Percentiles rank a stretch among this genome's conserved stretches.
These are phyloP conservation scores for Syngnathus rostellatus DNA, from an alignment of 2,797 vertebrate genomes.

Conservation along the genomic window DNA sequence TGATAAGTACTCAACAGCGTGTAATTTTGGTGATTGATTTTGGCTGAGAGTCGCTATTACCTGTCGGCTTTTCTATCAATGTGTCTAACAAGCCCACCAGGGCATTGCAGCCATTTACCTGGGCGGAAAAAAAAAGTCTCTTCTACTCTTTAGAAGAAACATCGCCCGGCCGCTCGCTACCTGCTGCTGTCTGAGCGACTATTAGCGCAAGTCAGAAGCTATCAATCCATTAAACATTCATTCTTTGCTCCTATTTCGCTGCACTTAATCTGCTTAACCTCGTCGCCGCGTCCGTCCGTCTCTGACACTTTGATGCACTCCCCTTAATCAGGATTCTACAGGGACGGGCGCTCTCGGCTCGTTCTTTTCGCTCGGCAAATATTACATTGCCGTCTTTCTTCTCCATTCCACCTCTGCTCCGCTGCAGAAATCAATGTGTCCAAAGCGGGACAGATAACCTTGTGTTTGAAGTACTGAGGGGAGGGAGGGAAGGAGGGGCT, in stretches of 20 bases:
- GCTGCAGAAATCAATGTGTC: constrained; percentile 57
- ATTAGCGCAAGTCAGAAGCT: constrained; percentile 37
- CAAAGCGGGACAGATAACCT: constrained; percentile 63
- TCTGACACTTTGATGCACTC: constrained; percentile 38
- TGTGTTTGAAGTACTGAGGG: constrained; percentile 59
- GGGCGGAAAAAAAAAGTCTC: constrained; percentile 3
- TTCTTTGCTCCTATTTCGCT: constrained; percentile 38
- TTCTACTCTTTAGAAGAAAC: background rate
- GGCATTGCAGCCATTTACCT: constrained; percentile 10
- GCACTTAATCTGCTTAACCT: constrained; percentile 47
- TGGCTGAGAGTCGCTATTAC: background rate
- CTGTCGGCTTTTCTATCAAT: constrained; percentile 4
- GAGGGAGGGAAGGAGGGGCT: constrained; percentile 14
- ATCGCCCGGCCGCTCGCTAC: constrained; percentile 8
- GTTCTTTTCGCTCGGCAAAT: constrained; percentile 50
- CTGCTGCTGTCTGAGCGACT: constrained; percentile 15
- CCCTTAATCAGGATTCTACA: constrained; percentile 56
- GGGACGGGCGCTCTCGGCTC: constrained; percentile 42
- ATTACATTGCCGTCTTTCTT: constrained; percentile 48
- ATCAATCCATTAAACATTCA: constrained; percentile 47
- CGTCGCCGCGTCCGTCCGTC: constrained; percentile 20
- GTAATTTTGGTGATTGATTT: constrained; percentile 3
- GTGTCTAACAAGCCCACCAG: constrained; percentile 21
- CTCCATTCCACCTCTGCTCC: constrained; percentile 31
- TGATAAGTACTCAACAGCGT: background rate